A percentile compares a stretch with the other conserved stretches of the same genome.
phyloP scores from a whole-genome alignment of 2,113 vertebrate genomes.

The Elanoides forficatus region DNA sequence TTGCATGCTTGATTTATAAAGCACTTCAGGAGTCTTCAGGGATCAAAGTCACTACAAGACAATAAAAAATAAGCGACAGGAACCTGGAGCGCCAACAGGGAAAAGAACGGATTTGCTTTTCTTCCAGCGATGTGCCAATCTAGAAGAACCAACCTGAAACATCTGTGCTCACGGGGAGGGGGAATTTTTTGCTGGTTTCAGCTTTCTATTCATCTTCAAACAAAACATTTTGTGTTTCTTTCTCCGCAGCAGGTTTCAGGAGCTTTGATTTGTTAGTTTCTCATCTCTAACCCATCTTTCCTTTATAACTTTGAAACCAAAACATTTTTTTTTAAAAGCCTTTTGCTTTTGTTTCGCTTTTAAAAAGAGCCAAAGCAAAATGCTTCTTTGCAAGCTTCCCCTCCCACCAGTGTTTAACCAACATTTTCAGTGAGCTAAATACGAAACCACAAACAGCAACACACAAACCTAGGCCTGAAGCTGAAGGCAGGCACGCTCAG shows the following conservation, averaged over 20 bases:
- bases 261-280: conserved; percentile 33
- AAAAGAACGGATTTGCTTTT: not conserved
- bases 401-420: not conserved
- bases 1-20: not conserved
- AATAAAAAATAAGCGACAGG: not conserved
- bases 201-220: conserved; percentile 38
- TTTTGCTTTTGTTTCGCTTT: conserved; percentile 19
- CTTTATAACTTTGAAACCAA: not conserved
- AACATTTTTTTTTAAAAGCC: not conserved
- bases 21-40: not conserved
- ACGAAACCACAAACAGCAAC: not conserved
- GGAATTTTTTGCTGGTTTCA: not conserved
- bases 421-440: not conserved
- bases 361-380: not conserved
- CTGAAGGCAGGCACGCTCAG: accelerated
- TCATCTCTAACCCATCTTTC: not conserved
- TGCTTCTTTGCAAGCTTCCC: not conserved
- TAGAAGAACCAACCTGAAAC: not conserved
- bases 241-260: not conserved
- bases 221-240: not conserved
- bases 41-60: not conserved
- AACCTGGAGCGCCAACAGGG: not conserved
- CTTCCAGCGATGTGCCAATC: not conserved
- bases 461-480: not conserved
- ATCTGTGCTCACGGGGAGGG: not conserved